These are phyloP conservation scores for Natator depressus DNA, from an alignment of 2,113 vertebrate species.

Conservation along the genomic window DNA sequence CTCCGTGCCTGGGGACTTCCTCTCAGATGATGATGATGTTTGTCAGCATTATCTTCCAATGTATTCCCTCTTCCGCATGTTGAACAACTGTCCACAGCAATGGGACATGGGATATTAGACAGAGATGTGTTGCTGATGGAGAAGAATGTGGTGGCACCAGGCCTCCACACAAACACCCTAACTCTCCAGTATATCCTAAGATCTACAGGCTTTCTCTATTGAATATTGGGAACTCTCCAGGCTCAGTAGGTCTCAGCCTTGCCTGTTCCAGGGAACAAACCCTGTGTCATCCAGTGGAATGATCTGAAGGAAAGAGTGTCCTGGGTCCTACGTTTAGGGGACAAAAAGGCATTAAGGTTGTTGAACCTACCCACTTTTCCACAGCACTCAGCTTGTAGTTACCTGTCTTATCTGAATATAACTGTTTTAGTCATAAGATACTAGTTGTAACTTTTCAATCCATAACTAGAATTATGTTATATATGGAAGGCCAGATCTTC, in stretches of 20 bases:
- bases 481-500: not conserved
- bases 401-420: not conserved
- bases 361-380: constrained; percentile 41
- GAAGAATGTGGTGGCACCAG: not conserved
- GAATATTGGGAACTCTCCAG: not conserved
- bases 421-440: constrained; percentile 17
- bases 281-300: not conserved
- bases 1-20: not conserved
- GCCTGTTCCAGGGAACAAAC: not conserved
- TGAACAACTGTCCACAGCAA: constrained; percentile 23
- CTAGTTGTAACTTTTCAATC: constrained; percentile 39
- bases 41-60: not conserved
- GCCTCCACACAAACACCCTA: not conserved
- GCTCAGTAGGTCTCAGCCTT: not conserved
- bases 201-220: not conserved
- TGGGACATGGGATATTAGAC: constrained; percentile 11
- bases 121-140: not conserved
- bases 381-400: not conserved
- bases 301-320: not conserved
- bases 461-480: constrained; percentile 43
- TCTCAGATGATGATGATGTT: not conserved
- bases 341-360: not conserved
- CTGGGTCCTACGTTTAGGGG: not conserved
- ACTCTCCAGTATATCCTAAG: not conserved
- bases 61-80: not conserved